Evolutionary conservation across 2,113 vertebrate genomes (phyloP).

Genomic region (Progne subis): DNA sequence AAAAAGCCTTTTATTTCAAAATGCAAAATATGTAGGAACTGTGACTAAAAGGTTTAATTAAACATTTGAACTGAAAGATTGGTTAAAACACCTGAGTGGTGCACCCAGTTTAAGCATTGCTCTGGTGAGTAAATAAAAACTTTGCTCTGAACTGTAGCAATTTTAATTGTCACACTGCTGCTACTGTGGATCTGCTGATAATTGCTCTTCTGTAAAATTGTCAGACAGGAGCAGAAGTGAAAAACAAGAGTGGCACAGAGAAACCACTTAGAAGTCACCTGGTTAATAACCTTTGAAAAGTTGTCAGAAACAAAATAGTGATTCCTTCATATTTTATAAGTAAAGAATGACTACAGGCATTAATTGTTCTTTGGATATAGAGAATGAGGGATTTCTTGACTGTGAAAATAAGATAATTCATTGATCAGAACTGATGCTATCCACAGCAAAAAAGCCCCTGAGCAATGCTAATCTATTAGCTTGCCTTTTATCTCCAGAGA

Average conservation of each 20-base stretch:
- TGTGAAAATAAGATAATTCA: background rate
- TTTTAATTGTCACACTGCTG: background rate
- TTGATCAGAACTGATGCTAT: background rate
- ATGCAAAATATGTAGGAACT: background rate
- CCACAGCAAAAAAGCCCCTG: background rate
- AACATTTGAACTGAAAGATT: background rate
- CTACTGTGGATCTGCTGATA: background rate
- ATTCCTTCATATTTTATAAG: background rate
- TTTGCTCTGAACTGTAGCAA: background rate
- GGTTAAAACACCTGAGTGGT: background rate
- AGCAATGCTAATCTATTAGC: background rate
- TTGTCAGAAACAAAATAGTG: background rate
- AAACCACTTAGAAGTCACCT: background rate
- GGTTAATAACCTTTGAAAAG: constrained; percentile 11
- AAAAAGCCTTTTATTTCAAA: background rate
- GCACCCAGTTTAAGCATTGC: background rate
- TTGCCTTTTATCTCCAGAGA: background rate
- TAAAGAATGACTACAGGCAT: background rate
- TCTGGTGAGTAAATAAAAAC: constrained; percentile 21
- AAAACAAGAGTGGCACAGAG: background rate
- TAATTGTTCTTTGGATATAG: background rate
- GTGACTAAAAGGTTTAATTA: background rate
- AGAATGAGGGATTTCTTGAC: background rate
- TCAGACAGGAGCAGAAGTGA: background rate
- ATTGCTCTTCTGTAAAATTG: constrained; percentile 27